Evolutionary conservation across 2,113 vertebrate species (phyloP), one percentile per base, ranked within the genome.

Genomic region (Zeus faber): DNA sequence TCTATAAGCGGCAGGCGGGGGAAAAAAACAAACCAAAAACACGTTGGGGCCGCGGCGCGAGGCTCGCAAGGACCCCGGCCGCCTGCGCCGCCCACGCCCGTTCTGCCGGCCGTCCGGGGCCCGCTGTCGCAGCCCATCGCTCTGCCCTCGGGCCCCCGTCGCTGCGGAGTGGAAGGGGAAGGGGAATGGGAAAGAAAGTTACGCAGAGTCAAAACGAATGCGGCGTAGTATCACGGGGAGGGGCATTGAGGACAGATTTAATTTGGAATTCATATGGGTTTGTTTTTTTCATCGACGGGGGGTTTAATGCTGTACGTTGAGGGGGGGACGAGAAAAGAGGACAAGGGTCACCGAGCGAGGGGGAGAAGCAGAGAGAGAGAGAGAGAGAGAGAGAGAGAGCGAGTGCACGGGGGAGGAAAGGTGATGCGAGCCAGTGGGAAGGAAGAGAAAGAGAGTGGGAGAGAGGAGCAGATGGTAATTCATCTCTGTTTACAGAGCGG

Each of bases 381-480:
- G 6, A 29, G 48, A 2, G 6, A 22, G 16, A 31, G 33, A 26
- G 17, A 56, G 24, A 35, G 21, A 16, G 51, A 24, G 29, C 10
- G 51, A 49, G 0, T 31, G 59, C 8, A n/a, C n/a, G 54, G 37
- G 54, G 58, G 70, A 20, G 56, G 51, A 29, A 54, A 60, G 59
- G 59, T 52, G 62, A 44, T 2, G 55, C 16, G 53, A 27, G 54
- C 3, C 31, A 43, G 60, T 39, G 35, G 35, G 23, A 26, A 11
- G 35, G 23, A 26, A 11, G 51, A 54, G 33, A 24, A 11, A 43
- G 43, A 17, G 48, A 57, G 47, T 31, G n/a, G 64, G 62, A 56
- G 41, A 57, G 53, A 58, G 25, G 51, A 76, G 72, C 76, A 79
- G 70, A 76, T 74, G 72, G 67, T 47, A 3, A 46, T 74, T 71